Evolutionary conservation across 2,888 invertebrate genomes (phyloP).

Genomic region (Tachystola acroxantha): DNA sequence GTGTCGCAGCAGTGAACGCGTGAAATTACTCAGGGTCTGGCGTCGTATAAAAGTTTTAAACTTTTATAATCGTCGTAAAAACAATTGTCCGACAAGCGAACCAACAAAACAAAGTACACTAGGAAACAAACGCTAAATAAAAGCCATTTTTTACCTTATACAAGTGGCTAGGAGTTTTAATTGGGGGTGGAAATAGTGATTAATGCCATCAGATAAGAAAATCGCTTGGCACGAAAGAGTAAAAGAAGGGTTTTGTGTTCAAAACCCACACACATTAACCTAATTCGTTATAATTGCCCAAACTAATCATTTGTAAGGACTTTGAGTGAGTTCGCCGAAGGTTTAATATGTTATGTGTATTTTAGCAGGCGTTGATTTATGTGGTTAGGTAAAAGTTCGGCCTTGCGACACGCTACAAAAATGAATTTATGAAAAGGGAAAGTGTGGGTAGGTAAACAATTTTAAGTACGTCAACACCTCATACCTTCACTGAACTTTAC

Average conservation of each 20-base stretch:
- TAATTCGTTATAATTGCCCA: slow-evolving; percentile 73
- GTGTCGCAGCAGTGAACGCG: slow-evolving; percentile 7
- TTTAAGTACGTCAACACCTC: slow-evolving; percentile 47
- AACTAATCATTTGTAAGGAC: slow-evolving; percentile 70
- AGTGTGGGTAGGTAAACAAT: slow-evolving; percentile 26
- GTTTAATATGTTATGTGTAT: slow-evolving; percentile 39
- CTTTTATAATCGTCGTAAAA: slow-evolving; percentile 52
- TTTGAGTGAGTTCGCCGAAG: slow-evolving; percentile 42
- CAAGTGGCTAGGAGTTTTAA: slow-evolving; percentile 57
- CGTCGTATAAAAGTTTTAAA: slow-evolving; percentile 37
- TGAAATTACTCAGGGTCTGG: slow-evolving; percentile 17
- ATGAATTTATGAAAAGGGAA: slow-evolving; percentile 22
- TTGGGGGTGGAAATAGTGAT: slow-evolving; percentile 76
- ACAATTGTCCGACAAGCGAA: slow-evolving; percentile 51
- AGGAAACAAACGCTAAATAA: slow-evolving; percentile 53
- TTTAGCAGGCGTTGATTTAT: slow-evolving; percentile 55
- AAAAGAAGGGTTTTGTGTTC: slow-evolving; percentile 44
- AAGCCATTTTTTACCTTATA: slow-evolving; percentile 34
- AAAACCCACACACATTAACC: slow-evolving; percentile 73
- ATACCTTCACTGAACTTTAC: slow-evolving; percentile 28
- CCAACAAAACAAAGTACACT: slow-evolving; percentile 46
- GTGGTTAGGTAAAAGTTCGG: slow-evolving; percentile 28
- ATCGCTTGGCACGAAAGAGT: slow-evolving; percentile 51
- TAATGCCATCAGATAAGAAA: slow-evolving; percentile 72
- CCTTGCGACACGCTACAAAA: slow-evolving; percentile 46